phyloP scores from a whole-genome alignment of 2,113 vertebrate species.

The Nestor notabilis region DNA sequence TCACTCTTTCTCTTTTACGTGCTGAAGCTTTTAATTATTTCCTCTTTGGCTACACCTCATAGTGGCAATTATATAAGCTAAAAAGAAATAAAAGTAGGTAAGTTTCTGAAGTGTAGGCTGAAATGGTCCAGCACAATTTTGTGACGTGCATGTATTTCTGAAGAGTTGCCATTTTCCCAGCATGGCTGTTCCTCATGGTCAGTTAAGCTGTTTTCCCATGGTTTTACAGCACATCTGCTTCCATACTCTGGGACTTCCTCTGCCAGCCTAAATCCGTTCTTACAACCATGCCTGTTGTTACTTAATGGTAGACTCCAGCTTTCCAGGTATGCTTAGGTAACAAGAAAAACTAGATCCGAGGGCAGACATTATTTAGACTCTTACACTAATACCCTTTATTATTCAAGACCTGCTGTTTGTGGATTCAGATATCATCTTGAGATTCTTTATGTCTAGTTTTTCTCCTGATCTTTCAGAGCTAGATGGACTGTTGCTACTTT shows the following conservation, averaged over 20 bases:
- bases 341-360: not conserved
- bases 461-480: not conserved
- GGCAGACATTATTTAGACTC: not conserved
- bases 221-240: not conserved
- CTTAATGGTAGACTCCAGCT: not conserved
- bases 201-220: not conserved
- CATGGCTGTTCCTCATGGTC: not conserved
- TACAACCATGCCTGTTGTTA: not conserved
- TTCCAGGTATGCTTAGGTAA: not conserved
- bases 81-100: not conserved
- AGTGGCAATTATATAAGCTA: not conserved
- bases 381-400: not conserved
- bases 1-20: not conserved
- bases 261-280: not conserved
- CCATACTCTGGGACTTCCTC: not conserved
- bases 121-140: not conserved
- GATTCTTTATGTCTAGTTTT: not conserved
- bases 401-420: not conserved
- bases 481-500: not conserved
- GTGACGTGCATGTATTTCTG: not conserved
- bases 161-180: not conserved
- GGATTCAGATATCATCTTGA: not conserved
- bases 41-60: not conserved
- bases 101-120: not conserved
- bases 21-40: not conserved